A percentile compares a stretch with the other conserved stretches of the same genome.
These are phyloP conservation scores for Lutjanus campechanus DNA, from an alignment of 2,797 vertebrate genomes.

Conservation along the genomic window DNA sequence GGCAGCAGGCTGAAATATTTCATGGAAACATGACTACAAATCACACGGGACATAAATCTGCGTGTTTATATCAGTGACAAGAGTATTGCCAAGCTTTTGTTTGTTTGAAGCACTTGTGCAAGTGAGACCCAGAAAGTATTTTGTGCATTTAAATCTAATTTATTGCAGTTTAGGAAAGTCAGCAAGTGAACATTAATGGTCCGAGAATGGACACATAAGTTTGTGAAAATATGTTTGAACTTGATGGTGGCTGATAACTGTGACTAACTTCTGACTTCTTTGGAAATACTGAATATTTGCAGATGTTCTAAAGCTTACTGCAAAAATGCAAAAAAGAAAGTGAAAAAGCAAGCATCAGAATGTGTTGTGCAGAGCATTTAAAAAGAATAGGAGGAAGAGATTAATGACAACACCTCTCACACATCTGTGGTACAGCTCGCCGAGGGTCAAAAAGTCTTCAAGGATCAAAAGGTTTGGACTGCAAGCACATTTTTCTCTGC, in stretches of 20 bases:
- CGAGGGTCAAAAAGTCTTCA: neutral
- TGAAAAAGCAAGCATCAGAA: neutral
- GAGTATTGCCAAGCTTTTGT: conserved; percentile 14
- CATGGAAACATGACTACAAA: conserved; percentile 21
- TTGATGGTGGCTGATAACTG: neutral
- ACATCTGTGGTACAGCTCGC: neutral
- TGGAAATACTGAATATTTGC: neutral
- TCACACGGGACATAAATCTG: conserved; percentile 38
- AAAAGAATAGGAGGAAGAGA: neutral
- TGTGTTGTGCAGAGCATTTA: neutral
- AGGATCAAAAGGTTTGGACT: neutral
- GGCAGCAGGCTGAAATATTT: conserved; percentile 52
- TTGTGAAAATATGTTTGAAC: neutral
- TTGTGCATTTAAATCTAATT: neutral
- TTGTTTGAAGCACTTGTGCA: neutral
- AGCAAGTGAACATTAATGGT: neutral
- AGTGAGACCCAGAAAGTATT: neutral
- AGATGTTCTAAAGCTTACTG: neutral
- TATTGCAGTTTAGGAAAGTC: neutral
- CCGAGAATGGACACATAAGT: neutral
- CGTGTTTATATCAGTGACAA: conserved; percentile 33
- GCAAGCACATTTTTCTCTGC: neutral
- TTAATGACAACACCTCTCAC: neutral
- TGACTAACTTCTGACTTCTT: neutral
- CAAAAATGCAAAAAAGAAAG: neutral